Evolutionary conservation across 2,888 invertebrate genomes (phyloP).

Genomic region (Cheilosia impressa): DNA sequence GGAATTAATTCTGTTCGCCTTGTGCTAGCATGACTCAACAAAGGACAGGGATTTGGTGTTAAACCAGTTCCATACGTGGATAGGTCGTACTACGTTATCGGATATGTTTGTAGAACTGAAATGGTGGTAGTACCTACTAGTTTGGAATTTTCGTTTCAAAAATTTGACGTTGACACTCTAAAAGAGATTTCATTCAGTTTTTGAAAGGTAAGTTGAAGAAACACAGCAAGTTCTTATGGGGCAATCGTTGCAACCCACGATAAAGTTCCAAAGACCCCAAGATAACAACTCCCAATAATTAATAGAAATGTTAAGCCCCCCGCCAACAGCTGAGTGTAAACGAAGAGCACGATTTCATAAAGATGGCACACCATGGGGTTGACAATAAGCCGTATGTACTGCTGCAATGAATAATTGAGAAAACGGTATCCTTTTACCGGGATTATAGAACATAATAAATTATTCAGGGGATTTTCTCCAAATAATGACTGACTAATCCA

Average conservation of each 20-base stretch:
- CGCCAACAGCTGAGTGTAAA: slow-evolving; percentile 41
- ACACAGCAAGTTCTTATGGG: too few species aligned
- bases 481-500: slow-evolving; percentile 64
- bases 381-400: neutral
- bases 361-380: neutral
- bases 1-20: slow-evolving; percentile 49
- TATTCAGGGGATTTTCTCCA: slow-evolving; percentile 56
- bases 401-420: slow-evolving; percentile 48
- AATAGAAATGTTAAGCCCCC: slow-evolving; percentile 43
- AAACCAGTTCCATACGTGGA: too few species aligned
- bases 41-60: neutral
- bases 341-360: neutral
- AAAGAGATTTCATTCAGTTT: too few species aligned
- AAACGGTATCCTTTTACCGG: slow-evolving; percentile 48
- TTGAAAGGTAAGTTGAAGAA: too few species aligned
- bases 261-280: slow-evolving; percentile 6
- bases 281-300: slow-evolving; percentile 63
- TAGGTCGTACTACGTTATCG: too few species aligned
- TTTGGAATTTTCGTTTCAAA: too few species aligned
- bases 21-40: slow-evolving; percentile 42
- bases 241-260: too few species aligned
- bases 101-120: too few species aligned
- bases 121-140: too few species aligned
- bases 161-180: too few species aligned
- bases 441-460: slow-evolving; percentile 66